These are phyloP conservation scores for Crax fasciolata DNA, from an alignment of 2,797 vertebrate species.

Conservation along the genomic window DNA sequence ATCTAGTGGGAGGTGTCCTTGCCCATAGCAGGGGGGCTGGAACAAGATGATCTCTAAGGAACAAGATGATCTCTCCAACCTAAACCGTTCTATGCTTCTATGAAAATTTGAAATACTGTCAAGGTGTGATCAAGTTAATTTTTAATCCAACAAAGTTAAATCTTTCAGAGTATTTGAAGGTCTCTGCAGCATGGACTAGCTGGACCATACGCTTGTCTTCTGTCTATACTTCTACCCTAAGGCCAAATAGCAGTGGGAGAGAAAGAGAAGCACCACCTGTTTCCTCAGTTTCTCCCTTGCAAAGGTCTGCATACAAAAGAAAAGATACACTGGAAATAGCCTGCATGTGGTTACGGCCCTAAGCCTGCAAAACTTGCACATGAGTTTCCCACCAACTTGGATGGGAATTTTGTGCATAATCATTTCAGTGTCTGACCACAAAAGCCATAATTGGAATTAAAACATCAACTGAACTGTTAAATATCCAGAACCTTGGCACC, in stretches of 20 bases:
- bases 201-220: not conserved
- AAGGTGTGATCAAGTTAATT: not conserved
- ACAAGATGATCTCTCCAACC: no score
- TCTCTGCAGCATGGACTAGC: not conserved
- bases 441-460: conserved; percentile 73
- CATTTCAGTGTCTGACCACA: conserved; percentile 65
- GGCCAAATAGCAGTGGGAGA: not conserved
- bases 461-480: conserved; percentile 47
- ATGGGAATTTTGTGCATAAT: conserved; percentile 62
- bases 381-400: conserved; percentile 53
- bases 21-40: no score
- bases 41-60: no score
- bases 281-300: not conserved
- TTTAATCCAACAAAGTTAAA: not conserved
- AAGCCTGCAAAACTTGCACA: conserved; percentile 38
- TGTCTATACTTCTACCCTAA: not conserved
- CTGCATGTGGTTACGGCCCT: conserved; percentile 35
- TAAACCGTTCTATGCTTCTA: no score
- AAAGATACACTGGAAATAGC: conserved; percentile 11
- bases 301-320: not conserved
- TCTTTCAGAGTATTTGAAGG: not conserved
- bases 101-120: not conserved
- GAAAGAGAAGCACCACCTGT: not conserved
- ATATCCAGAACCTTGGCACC: conserved; percentile 65
- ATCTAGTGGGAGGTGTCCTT: no score